Evolutionary conservation across 1,140 invertebrate genomes (phyloP).

Genomic region (Saccostrea cuccullata): DNA sequence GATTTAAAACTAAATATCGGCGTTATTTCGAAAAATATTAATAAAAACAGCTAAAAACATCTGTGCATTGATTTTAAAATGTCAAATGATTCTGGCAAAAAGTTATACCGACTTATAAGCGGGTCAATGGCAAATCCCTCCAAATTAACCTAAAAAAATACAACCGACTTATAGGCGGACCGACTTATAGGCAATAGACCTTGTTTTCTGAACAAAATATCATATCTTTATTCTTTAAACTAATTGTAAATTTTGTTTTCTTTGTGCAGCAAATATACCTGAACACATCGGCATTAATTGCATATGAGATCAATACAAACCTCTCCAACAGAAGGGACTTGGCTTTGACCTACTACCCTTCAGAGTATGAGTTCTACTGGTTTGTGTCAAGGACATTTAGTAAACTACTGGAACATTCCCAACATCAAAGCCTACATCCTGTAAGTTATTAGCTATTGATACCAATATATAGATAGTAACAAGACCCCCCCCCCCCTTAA

Average conservation of each 20-base stretch:
- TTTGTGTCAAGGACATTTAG: conserved; percentile 66
- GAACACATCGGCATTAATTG: conserved; percentile 67
- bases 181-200: too few species aligned
- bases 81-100: too few species aligned
- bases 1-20: too few species aligned
- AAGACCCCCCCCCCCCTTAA: too few species aligned
- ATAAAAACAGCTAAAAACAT: too few species aligned
- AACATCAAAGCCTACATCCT: conserved; percentile 22
- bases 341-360: conserved; percentile 72
- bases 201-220: neutral
- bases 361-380: conserved; percentile 70
- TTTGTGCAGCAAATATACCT: conserved; percentile 65
- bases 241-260: neutral
- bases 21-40: too few species aligned
- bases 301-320: conserved; percentile 63
- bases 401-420: conserved; percentile 48
- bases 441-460: neutral
- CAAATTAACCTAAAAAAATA: too few species aligned
- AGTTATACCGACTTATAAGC: too few species aligned
- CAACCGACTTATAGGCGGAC: too few species aligned
- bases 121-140: too few species aligned
- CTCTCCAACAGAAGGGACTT: conserved; percentile 64
- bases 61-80: too few species aligned
- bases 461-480: too few species aligned
- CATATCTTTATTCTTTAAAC: neutral